A percentile compares a stretch with the other conserved stretches of the same genome.
Conservation (phyloP, 2,797 vertebrate genomes). For the Neostethus bicornis region DNA sequence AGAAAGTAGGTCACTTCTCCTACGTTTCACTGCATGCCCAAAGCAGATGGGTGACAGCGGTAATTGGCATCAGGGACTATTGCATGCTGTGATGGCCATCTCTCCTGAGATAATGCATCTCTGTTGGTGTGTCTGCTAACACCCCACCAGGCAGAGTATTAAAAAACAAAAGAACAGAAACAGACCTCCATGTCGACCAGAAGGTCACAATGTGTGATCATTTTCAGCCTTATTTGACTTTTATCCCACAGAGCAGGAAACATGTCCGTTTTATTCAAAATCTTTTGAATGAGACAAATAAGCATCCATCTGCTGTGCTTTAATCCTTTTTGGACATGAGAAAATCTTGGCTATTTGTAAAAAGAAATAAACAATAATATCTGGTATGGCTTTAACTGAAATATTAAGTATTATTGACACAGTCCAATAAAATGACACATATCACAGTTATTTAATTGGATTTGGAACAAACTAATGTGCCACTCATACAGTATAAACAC, state of each 20-base stretch:
- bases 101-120: conserved; percentile 58
- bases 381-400: too few relatives aligned
- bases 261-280: conserved; percentile 16
- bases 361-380: background rate
- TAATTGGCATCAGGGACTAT: conserved; percentile 70
- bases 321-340: background rate
- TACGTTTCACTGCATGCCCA: conserved; percentile 63
- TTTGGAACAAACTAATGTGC: background rate
- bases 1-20: conserved; percentile 75
- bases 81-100: conserved; percentile 56
- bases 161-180: background rate
- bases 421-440: too few relatives aligned
- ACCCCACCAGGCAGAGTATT: conserved; percentile 25
- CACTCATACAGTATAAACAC: background rate
- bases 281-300: conserved; percentile 13
- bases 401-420: too few relatives aligned
- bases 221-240: conserved; percentile 30
- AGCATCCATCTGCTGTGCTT: conserved; percentile 29
- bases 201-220: conserved; percentile 30
- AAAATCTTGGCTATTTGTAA: background rate
- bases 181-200: conserved; percentile 18
- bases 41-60: conserved; percentile 76
- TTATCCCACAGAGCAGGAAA: conserved; percentile 25
- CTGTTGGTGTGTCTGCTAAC: conserved; percentile 40
- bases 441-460: too few relatives aligned